These are phyloP conservation scores for Holacanthus passer DNA, from an alignment of 2,113 vertebrate genomes.

Conservation along the genomic window DNA sequence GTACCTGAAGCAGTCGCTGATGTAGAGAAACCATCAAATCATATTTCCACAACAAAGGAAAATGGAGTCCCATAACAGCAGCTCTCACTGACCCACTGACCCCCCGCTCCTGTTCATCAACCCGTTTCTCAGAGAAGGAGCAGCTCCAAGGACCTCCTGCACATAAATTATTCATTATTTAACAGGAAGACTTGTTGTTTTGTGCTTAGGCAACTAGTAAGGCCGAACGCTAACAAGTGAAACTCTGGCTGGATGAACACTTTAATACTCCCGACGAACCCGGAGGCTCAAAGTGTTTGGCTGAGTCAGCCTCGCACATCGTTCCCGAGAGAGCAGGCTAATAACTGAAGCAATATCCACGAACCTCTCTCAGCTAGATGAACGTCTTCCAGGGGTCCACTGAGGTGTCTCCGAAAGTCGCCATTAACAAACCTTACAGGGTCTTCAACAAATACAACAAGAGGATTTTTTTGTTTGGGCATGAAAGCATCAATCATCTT, in stretches of 20 bases:
- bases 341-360: constrained; percentile 40
- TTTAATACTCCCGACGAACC: constrained; percentile 43
- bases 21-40: constrained; percentile 12
- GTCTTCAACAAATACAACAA: not conserved
- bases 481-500: not conserved
- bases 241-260: constrained; percentile 37
- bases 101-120: constrained; percentile 36
- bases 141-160: constrained; percentile 20
- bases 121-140: constrained; percentile 25
- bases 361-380: constrained; percentile 8
- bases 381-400: not conserved
- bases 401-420: not conserved
- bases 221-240: constrained; percentile 34
- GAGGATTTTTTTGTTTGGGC: not conserved
- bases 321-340: constrained; percentile 16
- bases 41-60: constrained; percentile 45
- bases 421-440: not conserved
- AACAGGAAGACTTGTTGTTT: constrained; percentile 47
- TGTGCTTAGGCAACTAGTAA: constrained; percentile 19
- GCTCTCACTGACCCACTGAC: constrained; percentile 23
- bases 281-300: constrained; percentile 20
- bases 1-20: not conserved
- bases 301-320: constrained; percentile 49
- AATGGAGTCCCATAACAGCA: constrained; percentile 18
- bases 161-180: constrained; percentile 60